Base-by-base conservation (phyloP, 1,140 invertebrate genomes). In the Lysiphlebus fabarum region DNA sequence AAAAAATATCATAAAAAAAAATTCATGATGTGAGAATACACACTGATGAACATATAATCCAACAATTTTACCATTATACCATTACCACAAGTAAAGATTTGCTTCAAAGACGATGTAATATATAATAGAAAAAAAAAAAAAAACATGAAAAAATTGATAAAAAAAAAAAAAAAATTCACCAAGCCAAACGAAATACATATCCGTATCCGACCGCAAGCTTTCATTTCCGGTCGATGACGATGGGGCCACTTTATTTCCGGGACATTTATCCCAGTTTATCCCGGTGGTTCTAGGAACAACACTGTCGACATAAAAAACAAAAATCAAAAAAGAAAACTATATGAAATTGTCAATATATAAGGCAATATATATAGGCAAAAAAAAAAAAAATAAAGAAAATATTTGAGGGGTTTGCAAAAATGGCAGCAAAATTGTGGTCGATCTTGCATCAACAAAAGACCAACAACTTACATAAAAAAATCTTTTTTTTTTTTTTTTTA, bases 221-320 rank as follows among this genome's bases (percentile, higher is more conserved):
- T 79, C 71, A 83, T 83, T 84, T 83, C 81, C 82, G 80, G 70
- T 75, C 63, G 64, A 71, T 71, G 66, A 73, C 69, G 72, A 73
- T 72, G 71, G 68, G 72, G 57, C 62, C 56, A 58, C 74, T 78
- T 75, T 82, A 82, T 82, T 82, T 83, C 78, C 78, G 77, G 75
- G 70, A 76, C 72, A 75, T 80, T 82, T 82, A 82, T 81, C 78
- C 78, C 70, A 66, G 70, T 79, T 82, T 80, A 80, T 80, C 77
- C 79, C 42, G 59, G 56, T 64, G 60, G 65, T 55, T 55, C 63
- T 67, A 68, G 66, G 54, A 66, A 65, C 60, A 65, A 44, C 11
- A 56, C 33, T 9, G 12, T 1, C 17, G 8, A 14, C 34, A 40
- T 33, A 17, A 7, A 36, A 5, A 37, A 36, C 12, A 36, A 11